Conservation (phyloP, 1,140 invertebrate species). For the Varroa destructor region DNA sequence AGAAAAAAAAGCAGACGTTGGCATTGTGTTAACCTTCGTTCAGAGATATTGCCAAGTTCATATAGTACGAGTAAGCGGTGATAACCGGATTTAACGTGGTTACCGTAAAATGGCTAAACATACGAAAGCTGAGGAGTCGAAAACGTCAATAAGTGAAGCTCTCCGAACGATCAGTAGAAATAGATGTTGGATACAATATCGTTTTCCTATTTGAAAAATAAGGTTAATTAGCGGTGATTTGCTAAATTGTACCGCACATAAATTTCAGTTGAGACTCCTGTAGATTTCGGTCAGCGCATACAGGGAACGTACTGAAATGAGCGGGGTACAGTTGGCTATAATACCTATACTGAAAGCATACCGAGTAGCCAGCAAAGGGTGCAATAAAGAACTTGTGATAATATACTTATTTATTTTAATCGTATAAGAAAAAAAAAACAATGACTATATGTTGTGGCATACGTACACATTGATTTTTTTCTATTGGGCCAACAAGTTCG, state of each 20-base stretch:
- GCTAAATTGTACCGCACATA: background rate
- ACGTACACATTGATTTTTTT: too few relatives aligned
- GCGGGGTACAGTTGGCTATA: slow-evolving; percentile 10
- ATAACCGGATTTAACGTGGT: slow-evolving; percentile 16
- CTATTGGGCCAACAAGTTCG: too few relatives aligned
- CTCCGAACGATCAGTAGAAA: too few relatives aligned
- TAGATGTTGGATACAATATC: too few relatives aligned
- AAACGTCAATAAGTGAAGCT: too few relatives aligned
- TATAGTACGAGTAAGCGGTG: slow-evolving; percentile 9
- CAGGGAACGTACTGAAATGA: background rate
- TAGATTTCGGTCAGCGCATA: slow-evolving; percentile 20
- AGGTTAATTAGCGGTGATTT: too few relatives aligned
- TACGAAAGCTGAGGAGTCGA: slow-evolving; percentile 4
- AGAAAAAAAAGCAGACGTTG: slow-evolving; percentile 3
- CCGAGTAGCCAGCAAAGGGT: background rate
- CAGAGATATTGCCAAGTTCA: slow-evolving; percentile 8
- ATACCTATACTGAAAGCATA: slow-evolving; percentile 3
- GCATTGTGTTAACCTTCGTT: slow-evolving; percentile 21
- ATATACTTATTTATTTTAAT: too few relatives aligned
- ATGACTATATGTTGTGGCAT: too few relatives aligned
- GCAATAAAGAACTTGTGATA: too few relatives aligned
- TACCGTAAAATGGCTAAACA: slow-evolving; percentile 5
- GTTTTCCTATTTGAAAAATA: too few relatives aligned
- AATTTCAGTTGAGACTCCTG: slow-evolving; percentile 12
- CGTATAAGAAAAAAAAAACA: too few relatives aligned